Conservation (phyloP, 2,113 vertebrate genomes). For the Triplophysa tibetana region DNA sequence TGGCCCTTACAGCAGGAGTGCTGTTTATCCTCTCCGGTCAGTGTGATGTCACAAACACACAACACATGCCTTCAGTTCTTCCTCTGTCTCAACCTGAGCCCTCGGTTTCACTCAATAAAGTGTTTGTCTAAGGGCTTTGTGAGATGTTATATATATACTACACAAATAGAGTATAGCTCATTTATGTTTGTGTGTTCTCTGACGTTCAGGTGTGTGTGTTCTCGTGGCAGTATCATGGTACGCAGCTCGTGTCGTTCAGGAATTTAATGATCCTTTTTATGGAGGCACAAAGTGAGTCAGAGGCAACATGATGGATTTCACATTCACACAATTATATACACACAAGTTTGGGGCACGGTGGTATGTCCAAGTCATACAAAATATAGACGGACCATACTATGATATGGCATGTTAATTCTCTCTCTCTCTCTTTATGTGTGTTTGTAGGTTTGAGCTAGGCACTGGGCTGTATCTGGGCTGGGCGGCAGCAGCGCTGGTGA, state of each 20-base stretch:
- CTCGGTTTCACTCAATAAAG: neutral
- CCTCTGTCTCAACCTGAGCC: neutral
- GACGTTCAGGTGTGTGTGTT: conserved; percentile 63
- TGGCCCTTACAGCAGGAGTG: conserved; percentile 75
- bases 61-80: neutral
- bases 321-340: neutral
- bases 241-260: conserved; percentile 63
- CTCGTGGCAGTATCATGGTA: conserved; percentile 71
- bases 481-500: conserved; percentile 72
- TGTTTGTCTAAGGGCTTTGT: no score
- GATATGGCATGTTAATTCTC: no score
- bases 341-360: neutral
- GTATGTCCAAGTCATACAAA: no score
- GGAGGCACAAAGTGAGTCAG: conserved; percentile 63
- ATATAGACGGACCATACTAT: no score
- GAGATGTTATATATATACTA: no score
- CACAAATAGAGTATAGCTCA: no score
- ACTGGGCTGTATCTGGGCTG: conserved; percentile 84
- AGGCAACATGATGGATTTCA: neutral
- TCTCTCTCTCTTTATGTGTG: neutral
- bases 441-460: conserved; percentile 84
- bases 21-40: conserved; percentile 82
- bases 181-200: no score
- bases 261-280: conserved; percentile 68
- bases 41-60: conserved; percentile 6